Percentiles rank a stretch among this genome's conserved stretches.
Evolutionary conservation across 2,797 vertebrate genomes (phyloP).

Genomic region (Cirrhinus molitorella): DNA sequence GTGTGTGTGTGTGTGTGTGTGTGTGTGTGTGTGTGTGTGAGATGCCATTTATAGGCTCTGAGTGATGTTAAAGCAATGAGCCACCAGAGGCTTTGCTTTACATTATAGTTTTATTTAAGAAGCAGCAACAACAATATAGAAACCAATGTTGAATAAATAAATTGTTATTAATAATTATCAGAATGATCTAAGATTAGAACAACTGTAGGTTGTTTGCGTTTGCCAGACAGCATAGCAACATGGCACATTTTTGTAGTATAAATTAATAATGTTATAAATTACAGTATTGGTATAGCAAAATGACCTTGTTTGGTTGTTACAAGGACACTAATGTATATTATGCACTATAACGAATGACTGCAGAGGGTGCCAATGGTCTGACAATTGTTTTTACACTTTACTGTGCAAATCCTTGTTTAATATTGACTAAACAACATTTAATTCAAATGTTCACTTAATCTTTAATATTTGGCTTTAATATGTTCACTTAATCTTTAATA

Average conservation of each 20-base stretch:
- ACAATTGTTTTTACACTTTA: too few relatives aligned
- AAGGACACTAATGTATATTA: background rate
- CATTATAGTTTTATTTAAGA: constrained; percentile 4
- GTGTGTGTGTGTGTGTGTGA: constrained; percentile 12
- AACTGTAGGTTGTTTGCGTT: background rate
- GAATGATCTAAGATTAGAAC: background rate
- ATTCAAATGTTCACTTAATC: too few relatives aligned
- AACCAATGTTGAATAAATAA: background rate
- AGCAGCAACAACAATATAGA: background rate
- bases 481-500: too few relatives aligned
- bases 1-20: background rate
- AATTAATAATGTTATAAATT: background rate
- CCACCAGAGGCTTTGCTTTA: background rate
- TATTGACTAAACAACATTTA: too few relatives aligned
- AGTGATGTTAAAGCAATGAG: constrained; percentile 29
- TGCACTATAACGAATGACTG: too few relatives aligned
- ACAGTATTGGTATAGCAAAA: background rate
- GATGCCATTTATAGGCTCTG: constrained; percentile 31
- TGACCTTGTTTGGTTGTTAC: background rate
- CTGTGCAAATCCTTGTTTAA: too few relatives aligned
- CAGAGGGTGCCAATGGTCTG: too few relatives aligned
- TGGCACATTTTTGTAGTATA: background rate
- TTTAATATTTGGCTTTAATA: too few relatives aligned
- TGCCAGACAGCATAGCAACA: background rate
- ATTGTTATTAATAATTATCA: background rate